Conservation (phyloP, 2,888 invertebrate genomes). For the Hydropsyche betteni region DNA sequence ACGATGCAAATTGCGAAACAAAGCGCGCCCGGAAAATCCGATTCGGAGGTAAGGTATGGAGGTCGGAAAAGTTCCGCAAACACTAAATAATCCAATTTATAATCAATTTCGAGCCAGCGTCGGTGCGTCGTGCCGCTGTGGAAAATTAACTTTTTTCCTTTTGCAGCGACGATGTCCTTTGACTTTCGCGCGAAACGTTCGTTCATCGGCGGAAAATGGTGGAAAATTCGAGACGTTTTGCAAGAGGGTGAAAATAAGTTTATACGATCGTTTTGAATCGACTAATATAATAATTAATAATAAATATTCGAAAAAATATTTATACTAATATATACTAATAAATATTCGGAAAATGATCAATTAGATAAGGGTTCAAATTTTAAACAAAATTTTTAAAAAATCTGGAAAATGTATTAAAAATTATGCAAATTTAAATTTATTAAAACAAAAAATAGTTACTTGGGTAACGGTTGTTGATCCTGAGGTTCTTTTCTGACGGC, state of each 20-base stretch:
- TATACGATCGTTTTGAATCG: too few species aligned
- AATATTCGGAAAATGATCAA: too few species aligned
- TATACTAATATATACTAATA: too few species aligned
- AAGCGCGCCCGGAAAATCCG: slow-evolving; percentile 9
- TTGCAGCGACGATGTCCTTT: neutral
- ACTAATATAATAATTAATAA: too few species aligned
- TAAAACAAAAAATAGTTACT: slow-evolving; percentile 32
- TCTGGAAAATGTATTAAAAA: neutral
- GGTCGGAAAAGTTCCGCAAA: slow-evolving; percentile 25
- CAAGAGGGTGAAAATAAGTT: too few species aligned
- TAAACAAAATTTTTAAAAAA: too few species aligned
- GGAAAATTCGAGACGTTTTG: too few species aligned
- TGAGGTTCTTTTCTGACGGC: slow-evolving; percentile 72
- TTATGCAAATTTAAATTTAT: neutral
- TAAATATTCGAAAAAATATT: too few species aligned
- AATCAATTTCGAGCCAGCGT: slow-evolving; percentile 38
- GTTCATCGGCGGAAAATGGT: neutral
- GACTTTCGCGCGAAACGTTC: neutral
- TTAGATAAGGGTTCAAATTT: too few species aligned
- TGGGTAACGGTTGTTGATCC: slow-evolving; percentile 47
- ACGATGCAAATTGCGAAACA: slow-evolving; percentile 33
- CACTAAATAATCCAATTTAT: slow-evolving; percentile 42
- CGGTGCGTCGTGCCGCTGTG: neutral
- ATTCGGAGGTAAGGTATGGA: slow-evolving; percentile 25
- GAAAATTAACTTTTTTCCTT: too few species aligned